Evolutionary conservation across 1,140 invertebrate genomes (phyloP), one percentile per base, ranked within the genome.

Genomic region (Euwallacea fornicatus): DNA sequence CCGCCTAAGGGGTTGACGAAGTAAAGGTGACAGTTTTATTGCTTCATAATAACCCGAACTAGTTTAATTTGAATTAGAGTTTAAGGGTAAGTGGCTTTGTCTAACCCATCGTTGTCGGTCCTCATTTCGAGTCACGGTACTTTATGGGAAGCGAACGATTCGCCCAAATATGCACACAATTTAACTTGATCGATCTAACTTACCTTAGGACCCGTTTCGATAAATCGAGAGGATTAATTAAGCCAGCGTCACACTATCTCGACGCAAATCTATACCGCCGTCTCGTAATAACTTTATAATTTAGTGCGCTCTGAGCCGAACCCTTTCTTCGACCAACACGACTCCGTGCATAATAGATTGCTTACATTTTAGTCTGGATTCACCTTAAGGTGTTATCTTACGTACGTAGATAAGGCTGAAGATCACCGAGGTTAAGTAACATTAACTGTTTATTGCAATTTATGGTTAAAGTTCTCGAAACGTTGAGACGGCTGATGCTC

Each of bases 271-370:
- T 81, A 74, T 76, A 47, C 74, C 79, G 21, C 46, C 43, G 56
- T 79, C 79, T 80, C 80, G 78, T 79, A 81, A 81, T 81, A 81
- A 81, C 80, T 81, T 81, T 81, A 81, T 81, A 81, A 81, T 81
- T 81, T 81, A 81, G 78, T 81, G 77, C 79, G 78, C 75, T 80
- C 79, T 76, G 75, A 77, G 73, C 68, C 72, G 61, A 65, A 71
- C 74, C 77, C 76, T 75, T 77, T 76, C 77, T 77, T 75, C 72
- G 56, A 15, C 62, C 43, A 62, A 33, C 46, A 55, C 47, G 56
- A 53, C 68, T 73, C 76, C 77, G 73, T 76, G 74, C 75, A 79
- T 81, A 80, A 81, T 80, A 78, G 78, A 80, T 80, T 80, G 75
- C 78, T 78, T 77, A 79, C 76, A 70, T 79, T 79, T 78, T 78